A percentile compares a stretch with the other conserved stretches of the same genome.
Evolutionary conservation across 2,113 vertebrate genomes (phyloP).

Genomic region (Sigmodon hispidus): DNA sequence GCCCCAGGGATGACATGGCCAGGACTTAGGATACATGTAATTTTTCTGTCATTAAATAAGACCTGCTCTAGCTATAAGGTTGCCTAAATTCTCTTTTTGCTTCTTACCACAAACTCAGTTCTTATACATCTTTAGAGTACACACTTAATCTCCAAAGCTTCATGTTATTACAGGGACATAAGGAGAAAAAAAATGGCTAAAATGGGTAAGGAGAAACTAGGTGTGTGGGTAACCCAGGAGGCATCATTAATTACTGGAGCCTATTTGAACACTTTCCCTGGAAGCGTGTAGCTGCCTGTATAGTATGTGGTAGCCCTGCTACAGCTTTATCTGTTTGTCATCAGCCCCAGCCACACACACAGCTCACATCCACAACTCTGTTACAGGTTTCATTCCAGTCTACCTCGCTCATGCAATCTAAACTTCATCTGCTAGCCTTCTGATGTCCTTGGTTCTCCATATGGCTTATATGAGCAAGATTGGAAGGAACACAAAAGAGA

Average conservation of each 20-base stretch:
- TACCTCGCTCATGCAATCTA: not conserved
- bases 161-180: not conserved
- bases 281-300: not conserved
- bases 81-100: not conserved
- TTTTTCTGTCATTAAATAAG: too few species aligned
- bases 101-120: not conserved
- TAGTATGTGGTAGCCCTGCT: not conserved
- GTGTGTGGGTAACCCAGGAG: too few species aligned
- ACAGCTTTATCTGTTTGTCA: not conserved
- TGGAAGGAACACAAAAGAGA: not conserved
- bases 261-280: accelerated
- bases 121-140: not conserved
- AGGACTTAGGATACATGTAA: not conserved
- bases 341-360: not conserved
- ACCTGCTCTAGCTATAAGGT: not conserved
- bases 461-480: not conserved
- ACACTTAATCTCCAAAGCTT: not conserved
- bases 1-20: too few species aligned
- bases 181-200: not conserved
- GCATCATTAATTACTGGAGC: accelerated
- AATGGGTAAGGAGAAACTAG: not conserved
- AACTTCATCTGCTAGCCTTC: not conserved
- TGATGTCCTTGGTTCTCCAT: not conserved
- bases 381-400: not conserved
- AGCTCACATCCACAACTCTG: not conserved